These are phyloP conservation scores for Orchesellides sinensis DNA, from an alignment of 2,888 invertebrate species.

Conservation along the genomic window DNA sequence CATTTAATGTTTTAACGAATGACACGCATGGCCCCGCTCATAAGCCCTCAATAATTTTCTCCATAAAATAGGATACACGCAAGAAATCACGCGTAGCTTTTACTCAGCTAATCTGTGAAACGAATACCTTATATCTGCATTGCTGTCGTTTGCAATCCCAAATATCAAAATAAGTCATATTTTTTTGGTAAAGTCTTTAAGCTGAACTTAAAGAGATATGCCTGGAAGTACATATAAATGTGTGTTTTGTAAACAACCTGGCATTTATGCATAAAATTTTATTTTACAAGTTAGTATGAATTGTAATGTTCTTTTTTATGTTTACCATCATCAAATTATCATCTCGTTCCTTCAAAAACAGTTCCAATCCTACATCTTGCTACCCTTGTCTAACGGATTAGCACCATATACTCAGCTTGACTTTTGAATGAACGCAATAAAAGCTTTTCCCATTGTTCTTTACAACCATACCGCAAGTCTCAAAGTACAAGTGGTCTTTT, in stretches of 20 bases:
- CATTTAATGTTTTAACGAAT: neutral
- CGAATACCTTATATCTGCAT: too few species aligned
- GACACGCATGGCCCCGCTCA: slow-evolving; percentile 1
- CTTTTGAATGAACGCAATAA: neutral
- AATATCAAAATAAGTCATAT: slow-evolving; percentile 28
- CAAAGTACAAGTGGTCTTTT: slow-evolving; percentile 3
- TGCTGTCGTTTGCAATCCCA: too few species aligned
- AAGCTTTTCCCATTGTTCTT: neutral
- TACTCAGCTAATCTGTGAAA: too few species aligned
- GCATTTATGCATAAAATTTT: too few species aligned
- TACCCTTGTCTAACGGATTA: too few species aligned
- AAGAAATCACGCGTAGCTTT: too few species aligned
- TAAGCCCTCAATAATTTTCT: slow-evolving; percentile 1
- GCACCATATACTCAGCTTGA: too few species aligned
- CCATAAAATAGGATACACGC: neutral
- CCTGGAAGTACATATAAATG: neutral
- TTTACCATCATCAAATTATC: slow-evolving; percentile 15
- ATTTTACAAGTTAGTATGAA: neutral
- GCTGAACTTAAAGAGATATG: too few species aligned
- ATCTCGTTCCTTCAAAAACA: neutral
- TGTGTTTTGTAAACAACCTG: slow-evolving; percentile 9
- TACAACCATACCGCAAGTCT: too few species aligned
- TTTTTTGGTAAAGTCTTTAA: too few species aligned
- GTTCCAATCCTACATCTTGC: too few species aligned
- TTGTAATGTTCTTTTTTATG: neutral